Evolutionary conservation across 92 coral and sea anemone species (phyloP).

Genomic region (Parazoanthus darwini): DNA sequence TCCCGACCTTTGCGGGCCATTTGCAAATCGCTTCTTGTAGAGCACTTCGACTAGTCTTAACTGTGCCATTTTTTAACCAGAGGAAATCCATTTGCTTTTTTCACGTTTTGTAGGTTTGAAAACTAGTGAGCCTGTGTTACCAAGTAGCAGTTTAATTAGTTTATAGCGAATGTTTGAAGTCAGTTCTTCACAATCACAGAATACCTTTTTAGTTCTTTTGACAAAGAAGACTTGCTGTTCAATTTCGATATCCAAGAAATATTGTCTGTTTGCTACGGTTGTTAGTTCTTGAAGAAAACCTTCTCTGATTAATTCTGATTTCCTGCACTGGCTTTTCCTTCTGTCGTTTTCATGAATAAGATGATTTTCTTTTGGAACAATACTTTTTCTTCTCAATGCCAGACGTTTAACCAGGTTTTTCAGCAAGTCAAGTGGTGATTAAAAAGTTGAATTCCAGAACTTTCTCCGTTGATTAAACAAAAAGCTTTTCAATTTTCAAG

Average conservation of each 20-base stretch:
- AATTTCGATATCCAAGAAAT: background rate
- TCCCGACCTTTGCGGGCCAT: slow-evolving; percentile 42
- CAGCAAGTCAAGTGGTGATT: background rate
- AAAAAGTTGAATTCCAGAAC: slow-evolving; percentile 17
- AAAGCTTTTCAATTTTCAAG: background rate
- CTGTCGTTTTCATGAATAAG: background rate
- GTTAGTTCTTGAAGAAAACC: background rate
- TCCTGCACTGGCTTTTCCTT: background rate
- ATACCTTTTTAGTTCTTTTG: background rate
- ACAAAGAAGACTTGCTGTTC: background rate
- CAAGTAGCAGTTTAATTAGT: too few relatives aligned
- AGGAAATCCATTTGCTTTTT: slow-evolving; percentile 31
- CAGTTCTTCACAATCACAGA: background rate
- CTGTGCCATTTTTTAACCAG: slow-evolving; percentile 35
- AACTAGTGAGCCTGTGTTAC: background rate
- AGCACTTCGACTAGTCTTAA: slow-evolving; percentile 11
- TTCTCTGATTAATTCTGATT: background rate
- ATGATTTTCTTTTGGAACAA: background rate
- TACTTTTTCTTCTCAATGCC: background rate
- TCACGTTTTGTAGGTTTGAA: background rate
- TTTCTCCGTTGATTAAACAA: background rate
- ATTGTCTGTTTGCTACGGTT: slow-evolving; percentile 9
- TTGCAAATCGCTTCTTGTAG: slow-evolving; percentile 45
- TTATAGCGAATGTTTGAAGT: background rate
- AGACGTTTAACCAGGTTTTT: background rate